These are phyloP conservation scores for Eonycteris spelaea DNA, from an alignment of 2,113 vertebrate species.

Conservation along the genomic window DNA sequence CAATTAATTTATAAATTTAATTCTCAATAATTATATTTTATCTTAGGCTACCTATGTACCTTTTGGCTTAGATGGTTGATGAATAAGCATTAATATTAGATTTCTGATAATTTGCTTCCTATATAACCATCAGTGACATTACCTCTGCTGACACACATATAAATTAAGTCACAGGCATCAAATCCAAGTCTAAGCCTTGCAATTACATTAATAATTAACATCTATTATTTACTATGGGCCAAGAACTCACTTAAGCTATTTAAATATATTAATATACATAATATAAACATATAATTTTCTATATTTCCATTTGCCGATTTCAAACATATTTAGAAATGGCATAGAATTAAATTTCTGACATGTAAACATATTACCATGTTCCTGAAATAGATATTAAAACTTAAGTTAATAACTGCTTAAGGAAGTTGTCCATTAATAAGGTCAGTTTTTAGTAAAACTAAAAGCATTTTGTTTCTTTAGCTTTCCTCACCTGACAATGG, in stretches of 20 bases:
- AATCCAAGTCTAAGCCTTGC: neutral
- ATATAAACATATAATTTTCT: neutral
- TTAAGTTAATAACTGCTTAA: conserved; percentile 82
- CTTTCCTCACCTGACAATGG: conserved; percentile 59
- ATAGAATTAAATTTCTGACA: conserved; percentile 86
- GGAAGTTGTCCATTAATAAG: conserved; percentile 80
- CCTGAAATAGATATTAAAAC: conserved; percentile 86
- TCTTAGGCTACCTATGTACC: neutral
- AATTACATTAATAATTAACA: neutral
- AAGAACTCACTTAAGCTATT: neutral
- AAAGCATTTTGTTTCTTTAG: conserved; percentile 75
- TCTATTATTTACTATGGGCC: neutral
- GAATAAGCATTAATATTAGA: neutral
- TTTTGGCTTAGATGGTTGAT: neutral
- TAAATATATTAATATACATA: neutral
- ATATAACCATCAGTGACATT: neutral
- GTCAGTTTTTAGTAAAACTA: conserved; percentile 82
- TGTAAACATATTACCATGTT: conserved; percentile 83
- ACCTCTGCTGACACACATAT: neutral
- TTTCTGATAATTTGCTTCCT: neutral
- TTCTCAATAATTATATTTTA: neutral
- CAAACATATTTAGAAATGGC: conserved; percentile 88
- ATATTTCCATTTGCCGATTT: neutral
- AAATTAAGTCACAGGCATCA: neutral
- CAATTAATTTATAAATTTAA: neutral